phyloP scores from a whole-genome alignment of 2,797 vertebrate species.

The Nyctalus aviator region DNA sequence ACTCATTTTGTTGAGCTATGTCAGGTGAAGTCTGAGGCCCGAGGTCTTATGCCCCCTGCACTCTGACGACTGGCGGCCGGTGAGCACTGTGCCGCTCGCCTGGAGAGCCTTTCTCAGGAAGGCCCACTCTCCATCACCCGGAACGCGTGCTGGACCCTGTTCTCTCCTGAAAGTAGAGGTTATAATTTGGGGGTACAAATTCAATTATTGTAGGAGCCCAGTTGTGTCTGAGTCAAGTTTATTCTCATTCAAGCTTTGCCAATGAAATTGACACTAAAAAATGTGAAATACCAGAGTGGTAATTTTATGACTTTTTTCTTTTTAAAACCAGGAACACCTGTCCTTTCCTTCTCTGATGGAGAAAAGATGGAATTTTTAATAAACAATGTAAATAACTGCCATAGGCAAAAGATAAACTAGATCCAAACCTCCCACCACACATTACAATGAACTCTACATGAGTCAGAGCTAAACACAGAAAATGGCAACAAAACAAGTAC shows the following conservation, averaged over 20 bases:
- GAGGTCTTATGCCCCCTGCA: background rate
- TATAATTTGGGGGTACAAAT: background rate
- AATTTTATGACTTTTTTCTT: background rate
- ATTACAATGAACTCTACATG: background rate
- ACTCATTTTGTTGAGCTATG: background rate
- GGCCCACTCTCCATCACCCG: background rate
- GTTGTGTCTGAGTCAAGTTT: background rate
- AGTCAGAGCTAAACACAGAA: background rate
- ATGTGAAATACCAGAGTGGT: background rate
- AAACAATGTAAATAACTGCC: background rate
- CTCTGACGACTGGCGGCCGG: accelerated
- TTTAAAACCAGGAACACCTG: background rate
- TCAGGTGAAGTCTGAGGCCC: background rate
- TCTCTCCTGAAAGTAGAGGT: background rate
- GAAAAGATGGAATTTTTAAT: background rate
- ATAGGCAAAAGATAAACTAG: background rate
- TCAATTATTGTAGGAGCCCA: background rate
- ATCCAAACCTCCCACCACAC: background rate
- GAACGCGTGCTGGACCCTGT: background rate
- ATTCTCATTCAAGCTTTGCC: background rate
- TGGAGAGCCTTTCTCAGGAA: background rate
- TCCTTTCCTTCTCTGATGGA: background rate
- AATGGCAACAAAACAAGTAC: background rate
- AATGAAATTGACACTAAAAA: background rate
- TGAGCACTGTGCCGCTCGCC: too few relatives aligned